These are phyloP conservation scores for Myocastor coypus DNA, from an alignment of 2,113 vertebrate species.

Conservation along the genomic window DNA sequence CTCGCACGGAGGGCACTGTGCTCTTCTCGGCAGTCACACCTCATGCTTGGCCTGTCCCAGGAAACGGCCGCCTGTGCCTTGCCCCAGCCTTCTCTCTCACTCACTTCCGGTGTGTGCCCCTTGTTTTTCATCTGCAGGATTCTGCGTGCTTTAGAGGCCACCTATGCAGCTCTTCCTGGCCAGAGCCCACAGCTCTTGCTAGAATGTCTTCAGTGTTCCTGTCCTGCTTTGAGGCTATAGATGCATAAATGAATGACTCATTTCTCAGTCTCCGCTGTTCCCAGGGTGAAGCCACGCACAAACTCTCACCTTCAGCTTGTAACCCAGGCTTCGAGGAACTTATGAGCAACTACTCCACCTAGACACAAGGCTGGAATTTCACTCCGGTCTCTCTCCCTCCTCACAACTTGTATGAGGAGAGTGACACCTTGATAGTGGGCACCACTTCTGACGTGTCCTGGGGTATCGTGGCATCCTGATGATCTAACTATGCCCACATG, in stretches of 20 bases:
- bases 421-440: accelerated
- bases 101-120: background rate
- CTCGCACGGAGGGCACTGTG: background rate
- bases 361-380: accelerated
- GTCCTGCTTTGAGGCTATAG: too few species aligned
- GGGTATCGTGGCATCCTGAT: accelerated
- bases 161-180: background rate
- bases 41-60: background rate
- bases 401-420: background rate
- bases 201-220: accelerated
- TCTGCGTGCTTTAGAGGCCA: accelerated
- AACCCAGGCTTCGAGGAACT: background rate
- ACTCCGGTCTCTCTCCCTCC: background rate
- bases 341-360: background rate
- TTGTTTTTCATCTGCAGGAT: background rate
- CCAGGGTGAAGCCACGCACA: accelerated
- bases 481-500: background rate
- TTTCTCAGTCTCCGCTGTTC: background rate
- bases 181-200: background rate
- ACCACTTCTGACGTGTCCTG: background rate
- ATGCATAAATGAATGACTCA: background rate
- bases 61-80: accelerated
- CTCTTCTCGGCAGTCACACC: accelerated
- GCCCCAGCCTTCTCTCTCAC: background rate
- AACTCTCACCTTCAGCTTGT: background rate